Percentiles rank a stretch among this genome's conserved stretches.
phyloP scores from a whole-genome alignment of 37 sponge, comb jelly and placozoan genomes.

The Tethya wilhelma region DNA sequence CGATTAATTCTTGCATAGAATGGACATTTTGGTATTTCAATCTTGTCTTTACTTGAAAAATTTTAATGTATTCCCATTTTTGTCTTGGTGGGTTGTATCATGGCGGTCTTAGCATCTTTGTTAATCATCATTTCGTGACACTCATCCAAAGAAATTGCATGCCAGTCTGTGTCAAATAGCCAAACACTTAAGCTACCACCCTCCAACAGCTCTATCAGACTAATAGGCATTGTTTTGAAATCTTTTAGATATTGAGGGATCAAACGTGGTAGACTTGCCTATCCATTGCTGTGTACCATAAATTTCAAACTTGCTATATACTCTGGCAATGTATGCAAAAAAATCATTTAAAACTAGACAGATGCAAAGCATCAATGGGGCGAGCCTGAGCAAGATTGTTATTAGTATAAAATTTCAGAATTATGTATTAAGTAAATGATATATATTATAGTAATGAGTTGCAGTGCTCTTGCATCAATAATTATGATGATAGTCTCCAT shows the following conservation, averaged over 20 bases:
- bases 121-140: slow-evolving; percentile 30
- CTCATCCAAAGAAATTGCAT: slow-evolving; percentile 25
- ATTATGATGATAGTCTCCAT: no score
- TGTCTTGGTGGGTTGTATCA: background rate
- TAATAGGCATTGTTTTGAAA: background rate
- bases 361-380: no score
- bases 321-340: no score
- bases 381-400: no score
- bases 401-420: no score
- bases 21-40: background rate
- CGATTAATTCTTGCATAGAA: background rate
- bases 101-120: slow-evolving; percentile 13
- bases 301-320: background rate
- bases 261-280: background rate
- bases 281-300: slow-evolving; percentile 1
- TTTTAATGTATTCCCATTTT: background rate
- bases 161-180: background rate
- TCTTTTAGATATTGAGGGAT: background rate
- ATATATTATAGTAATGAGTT: no score
- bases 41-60: background rate
- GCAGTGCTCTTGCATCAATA: no score
- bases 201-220: background rate
- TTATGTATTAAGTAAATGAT: no score
- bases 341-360: no score
- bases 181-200: background rate